Evolutionary conservation across 2,888 invertebrate genomes (phyloP), one percentile per base, ranked within the genome.

Genomic region (Heteromyza rotundicornis): DNA sequence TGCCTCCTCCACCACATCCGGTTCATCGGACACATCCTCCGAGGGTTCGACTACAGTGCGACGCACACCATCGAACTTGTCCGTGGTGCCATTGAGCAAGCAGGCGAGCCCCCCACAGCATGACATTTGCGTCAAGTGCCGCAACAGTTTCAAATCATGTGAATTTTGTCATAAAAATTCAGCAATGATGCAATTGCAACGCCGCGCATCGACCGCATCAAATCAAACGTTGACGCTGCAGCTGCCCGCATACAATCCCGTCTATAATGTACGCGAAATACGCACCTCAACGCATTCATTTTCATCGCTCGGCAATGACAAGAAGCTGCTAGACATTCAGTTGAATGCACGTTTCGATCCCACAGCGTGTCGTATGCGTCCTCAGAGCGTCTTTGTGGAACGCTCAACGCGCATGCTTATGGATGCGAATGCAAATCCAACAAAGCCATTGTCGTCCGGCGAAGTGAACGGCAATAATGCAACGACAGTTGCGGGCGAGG

Each of bases 211-310:
- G 17, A 24, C n/a, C 12, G 16, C 40, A 14, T 8, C 17, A 58
- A 55, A 12, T 53, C 44, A 40, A 50, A 16, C 24, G 3, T 2
- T 52, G 12, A 23, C 22, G 35, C 19, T 62, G 47, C 64, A 69
- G 12, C 59, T 74, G 8, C 70, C 74, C 5, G 73, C 72, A 57
- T 84, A 84, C 66, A 82, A 73, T 66, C 83, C 83, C 0, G 83
- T 84, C 0, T 84, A 84, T 62, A 84, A 84, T 67, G 81, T 84
- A 57, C 81, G 84, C 1, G 83, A 84, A 65, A 84, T 84, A 32
- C 79, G 84, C 60, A 82, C 83, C 0, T 74, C 76, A 1, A 71
- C 80, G 2, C 81, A 84, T 70, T 83, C 82, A 14, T 83, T 84
- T 72, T 83, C 84, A 32, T 78, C 82, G 44, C 70, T 84, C 62